Percentiles rank a stretch among this genome's conserved stretches.
phyloP scores from a whole-genome alignment of 2,113 vertebrate species.

The Elaphurus davidianus region DNA sequence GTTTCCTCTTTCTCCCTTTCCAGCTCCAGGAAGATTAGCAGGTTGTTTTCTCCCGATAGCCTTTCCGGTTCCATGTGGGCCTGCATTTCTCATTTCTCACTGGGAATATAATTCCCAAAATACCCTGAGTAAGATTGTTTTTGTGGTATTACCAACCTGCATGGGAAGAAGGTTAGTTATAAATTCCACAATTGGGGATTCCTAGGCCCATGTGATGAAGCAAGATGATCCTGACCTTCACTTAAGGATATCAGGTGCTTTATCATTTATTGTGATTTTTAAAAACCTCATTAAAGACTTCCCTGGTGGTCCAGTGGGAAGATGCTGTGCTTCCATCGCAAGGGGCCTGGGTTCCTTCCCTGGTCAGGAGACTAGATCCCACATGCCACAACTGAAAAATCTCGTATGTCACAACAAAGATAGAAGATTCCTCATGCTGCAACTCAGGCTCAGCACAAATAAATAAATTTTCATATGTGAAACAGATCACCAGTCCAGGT shows the following conservation, averaged over 20 bases:
- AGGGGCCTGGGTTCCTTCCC: background rate
- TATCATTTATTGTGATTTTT: background rate
- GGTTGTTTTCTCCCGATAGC: background rate
- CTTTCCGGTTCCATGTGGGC: background rate
- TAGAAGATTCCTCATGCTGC: background rate
- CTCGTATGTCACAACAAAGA: background rate
- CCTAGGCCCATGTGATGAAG: background rate
- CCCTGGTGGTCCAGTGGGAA: background rate
- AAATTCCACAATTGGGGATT: background rate
- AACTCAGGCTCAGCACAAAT: background rate
- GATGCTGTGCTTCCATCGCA: background rate
- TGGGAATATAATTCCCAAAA: conserved; percentile 15
- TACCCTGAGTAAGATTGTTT: background rate
- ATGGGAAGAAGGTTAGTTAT: rapidly evolving
- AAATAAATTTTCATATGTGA: background rate
- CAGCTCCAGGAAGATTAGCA: background rate
- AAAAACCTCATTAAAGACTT: background rate
- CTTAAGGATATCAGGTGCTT: background rate
- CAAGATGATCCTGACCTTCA: background rate
- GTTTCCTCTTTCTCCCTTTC: background rate
- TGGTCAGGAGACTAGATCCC: background rate
- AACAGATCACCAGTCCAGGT: background rate
- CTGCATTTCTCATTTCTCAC: background rate
- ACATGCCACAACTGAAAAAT: background rate
- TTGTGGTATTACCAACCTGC: background rate